phyloP scores from a whole-genome alignment of 2,888 invertebrate genomes.

The Anoplius nigerrimus region DNA sequence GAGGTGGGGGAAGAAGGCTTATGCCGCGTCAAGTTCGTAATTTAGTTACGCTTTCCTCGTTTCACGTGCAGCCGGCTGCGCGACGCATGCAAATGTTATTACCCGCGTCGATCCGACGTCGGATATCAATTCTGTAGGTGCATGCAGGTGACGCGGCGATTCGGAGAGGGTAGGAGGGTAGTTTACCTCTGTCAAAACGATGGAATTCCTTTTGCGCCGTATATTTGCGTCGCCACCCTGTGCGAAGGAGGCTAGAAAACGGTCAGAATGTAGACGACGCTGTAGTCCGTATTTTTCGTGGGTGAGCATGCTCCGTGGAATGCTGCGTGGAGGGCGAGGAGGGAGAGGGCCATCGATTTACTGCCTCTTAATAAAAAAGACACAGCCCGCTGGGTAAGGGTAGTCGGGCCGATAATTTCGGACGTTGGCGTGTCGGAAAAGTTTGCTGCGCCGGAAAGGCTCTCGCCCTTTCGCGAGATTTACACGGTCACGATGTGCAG shows the following conservation, averaged over 20 bases:
- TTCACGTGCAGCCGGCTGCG: conserved; percentile 41
- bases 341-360: conserved; percentile 30
- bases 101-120: conserved; percentile 44
- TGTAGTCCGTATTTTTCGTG: conserved; percentile 1
- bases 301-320: too few relatives aligned
- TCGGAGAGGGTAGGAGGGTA: conserved; percentile 19
- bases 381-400: not conserved
- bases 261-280: not conserved
- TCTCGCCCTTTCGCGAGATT: too few relatives aligned
- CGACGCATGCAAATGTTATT: conserved; percentile 54
- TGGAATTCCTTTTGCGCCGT: conserved; percentile 14
- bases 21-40: conserved; percentile 45
- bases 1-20: not conserved
- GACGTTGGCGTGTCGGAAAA: conserved; percentile 15
- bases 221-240: conserved; percentile 16
- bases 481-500: too few relatives aligned
- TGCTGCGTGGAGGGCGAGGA: not conserved
- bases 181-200: conserved; percentile 18
- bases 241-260: not conserved
- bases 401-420: not conserved
- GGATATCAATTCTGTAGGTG: conserved; percentile 47
- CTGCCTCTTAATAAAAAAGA: conserved; percentile 37
- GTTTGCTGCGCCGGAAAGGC: conserved; percentile 5
- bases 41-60: conserved; percentile 41
- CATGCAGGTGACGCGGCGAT: conserved; percentile 44